Base-by-base conservation (phyloP, 2,888 invertebrate genomes). In the Zhengitettix transpicula region DNA sequence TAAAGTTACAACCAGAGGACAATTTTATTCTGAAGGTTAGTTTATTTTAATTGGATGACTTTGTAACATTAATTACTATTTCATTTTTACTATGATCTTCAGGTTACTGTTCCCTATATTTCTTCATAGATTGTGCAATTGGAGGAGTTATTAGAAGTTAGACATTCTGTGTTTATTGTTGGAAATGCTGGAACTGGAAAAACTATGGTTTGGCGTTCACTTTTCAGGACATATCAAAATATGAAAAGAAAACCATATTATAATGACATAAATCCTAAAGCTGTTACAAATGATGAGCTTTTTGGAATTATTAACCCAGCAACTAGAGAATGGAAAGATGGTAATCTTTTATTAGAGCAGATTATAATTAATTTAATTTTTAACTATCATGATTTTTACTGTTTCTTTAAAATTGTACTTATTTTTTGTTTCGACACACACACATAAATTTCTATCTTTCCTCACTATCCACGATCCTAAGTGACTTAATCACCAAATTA, bases 221-320 rank as follows among this genome's bases (percentile, higher is more conserved):
- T 96, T 1, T 81, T 85, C 68, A 83, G 80, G 67, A 93, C 94
- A 0, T 92, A 95, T 71, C 73, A 77, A 57, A 89, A 92, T 76
- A 78, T 87, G 66, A 89, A 89, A 70, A 72, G 80, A 60, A 92
- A 89, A 69, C 95, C 95, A 0, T 76, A 82, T 64, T 92, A 84
- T 66, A 87, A 89, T 68, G 96, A 96, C 71, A 76, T 96, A n/a
- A 93, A 95, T 71, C 95, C 96, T 0, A 95, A 96, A 72, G 94
- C 94, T 12, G 95, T 96, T 9, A 94, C 95, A 1, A 95, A 93
- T 70, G 92, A 96, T 69, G 96, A 96, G 71, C 75, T 96, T 51
- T 96, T 95, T 73, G 96, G 96, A 9, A 84, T 93, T 58, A 94
- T 96, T 61, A 95, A 94, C 76, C 91, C 93, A 1, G 78, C 92